Base-by-base conservation (phyloP, 2,888 invertebrate genomes). In the Gastrophysa polygoni region DNA sequence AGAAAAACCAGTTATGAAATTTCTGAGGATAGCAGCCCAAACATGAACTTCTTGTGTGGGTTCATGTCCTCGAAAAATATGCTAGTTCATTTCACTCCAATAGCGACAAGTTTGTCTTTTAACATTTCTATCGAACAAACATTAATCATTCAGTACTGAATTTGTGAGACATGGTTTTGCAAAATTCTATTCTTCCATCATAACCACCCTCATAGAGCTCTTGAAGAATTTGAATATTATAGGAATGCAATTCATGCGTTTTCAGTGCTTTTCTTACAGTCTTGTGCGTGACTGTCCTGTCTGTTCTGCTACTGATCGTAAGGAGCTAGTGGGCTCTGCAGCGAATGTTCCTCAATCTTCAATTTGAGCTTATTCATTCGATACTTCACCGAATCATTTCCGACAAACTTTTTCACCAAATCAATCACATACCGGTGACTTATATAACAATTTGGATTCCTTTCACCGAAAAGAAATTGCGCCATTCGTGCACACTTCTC, bases 11-110 rank as follows among this genome's bases (percentile, higher is more conserved):
- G 51, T 17, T 17, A 54, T 34, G 43, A 1, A 14, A 28, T 38
- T 52, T n/a, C 29, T 38, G 34, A 59, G 29, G 24, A 59, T 59
- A 24, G 51, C 52, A 28, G 51, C 52, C 43, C 59, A 57, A 28
- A 57, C 49, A 2, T 54, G 21, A 18, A 52, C 1, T 29, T 29
- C 17, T 51, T 29, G 2, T 34, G 58, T 29, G 16, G 20, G 14
- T 51, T 57, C 51, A 38, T 59, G 38, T 11, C n/a, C 43, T 24
- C 32, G 38, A 32, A 59, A 51, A 50, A 50, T 38, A 32, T 48
- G 38, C 5, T 34, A 51, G 38, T 59, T 59, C 6, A 14, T 16
- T 1, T 59, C 59, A 14, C 17, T 34, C 59, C 51, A 59, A 51
- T 38, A 51, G 14, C 59, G 20, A 34, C 1, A n/a, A 24, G 10